A percentile compares a stretch with the other conserved stretches of the same genome.
Evolutionary conservation across 2,113 vertebrate species (phyloP).

Genomic region (Trogon surrucura): DNA sequence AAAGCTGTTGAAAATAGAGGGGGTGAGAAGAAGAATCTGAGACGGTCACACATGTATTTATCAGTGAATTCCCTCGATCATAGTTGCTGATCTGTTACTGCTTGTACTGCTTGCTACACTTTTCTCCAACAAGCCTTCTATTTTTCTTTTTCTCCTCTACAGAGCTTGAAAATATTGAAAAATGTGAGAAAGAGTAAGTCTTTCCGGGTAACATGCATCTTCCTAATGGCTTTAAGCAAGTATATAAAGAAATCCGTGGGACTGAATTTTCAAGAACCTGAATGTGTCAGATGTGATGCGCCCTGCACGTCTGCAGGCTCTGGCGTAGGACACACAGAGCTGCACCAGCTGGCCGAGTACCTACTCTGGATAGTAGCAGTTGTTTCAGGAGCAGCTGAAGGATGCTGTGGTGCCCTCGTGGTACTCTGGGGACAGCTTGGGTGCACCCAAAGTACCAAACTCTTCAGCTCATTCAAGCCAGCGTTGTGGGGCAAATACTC

Average conservation of each 20-base stretch:
- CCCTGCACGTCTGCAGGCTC: accelerated
- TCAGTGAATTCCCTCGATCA: neutral
- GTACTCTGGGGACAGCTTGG: neutral
- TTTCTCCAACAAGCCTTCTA: neutral
- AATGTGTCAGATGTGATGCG: neutral
- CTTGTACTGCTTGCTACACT: neutral
- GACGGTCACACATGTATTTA: neutral
- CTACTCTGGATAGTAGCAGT: accelerated
- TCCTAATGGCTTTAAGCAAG: neutral
- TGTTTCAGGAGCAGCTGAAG: neutral
- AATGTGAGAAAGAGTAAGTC: conserved; percentile 83
- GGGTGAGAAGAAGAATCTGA: neutral
- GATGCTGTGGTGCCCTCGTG: neutral
- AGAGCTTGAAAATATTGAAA: conserved; percentile 82
- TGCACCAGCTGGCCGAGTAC: neutral
- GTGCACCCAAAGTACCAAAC: neutral
- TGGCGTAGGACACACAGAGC: accelerated
- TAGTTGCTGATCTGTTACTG: neutral
- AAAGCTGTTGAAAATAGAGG: neutral
- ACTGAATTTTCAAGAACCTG: neutral
- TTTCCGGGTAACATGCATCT: neutral
- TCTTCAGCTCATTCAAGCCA: neutral
- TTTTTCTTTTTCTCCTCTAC: neutral
- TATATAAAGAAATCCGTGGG: neutral
- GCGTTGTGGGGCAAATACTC: neutral